Conservation (phyloP, 2,888 invertebrate genomes). For the Drosophila anomalata region DNA sequence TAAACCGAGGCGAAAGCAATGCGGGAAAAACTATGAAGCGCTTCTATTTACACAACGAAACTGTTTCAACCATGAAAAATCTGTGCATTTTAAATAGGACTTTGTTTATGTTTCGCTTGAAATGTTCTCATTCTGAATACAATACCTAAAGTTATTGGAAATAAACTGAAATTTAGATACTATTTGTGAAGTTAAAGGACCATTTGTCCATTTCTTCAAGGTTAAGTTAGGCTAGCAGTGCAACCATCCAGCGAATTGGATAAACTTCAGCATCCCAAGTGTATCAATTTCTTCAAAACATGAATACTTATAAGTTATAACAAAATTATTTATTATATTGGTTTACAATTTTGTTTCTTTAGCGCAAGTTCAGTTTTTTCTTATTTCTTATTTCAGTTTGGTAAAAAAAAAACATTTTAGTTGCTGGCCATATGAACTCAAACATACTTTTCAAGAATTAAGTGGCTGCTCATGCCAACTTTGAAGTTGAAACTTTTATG, state of each 20-base stretch:
- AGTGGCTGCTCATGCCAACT: constrained; percentile 25
- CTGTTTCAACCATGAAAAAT: not conserved
- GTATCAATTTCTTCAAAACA: too few relatives aligned
- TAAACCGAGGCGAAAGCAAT: constrained; percentile 11
- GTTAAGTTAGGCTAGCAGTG: too few relatives aligned
- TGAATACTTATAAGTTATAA: too few relatives aligned
- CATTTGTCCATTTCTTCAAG: too few relatives aligned
- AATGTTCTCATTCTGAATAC: not conserved
- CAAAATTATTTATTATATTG: too few relatives aligned
- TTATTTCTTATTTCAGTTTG: too few relatives aligned
- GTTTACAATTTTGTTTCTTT: not conserved
- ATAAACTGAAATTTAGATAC: not conserved
- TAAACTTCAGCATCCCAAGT: too few relatives aligned
- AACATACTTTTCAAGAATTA: constrained; percentile 11
- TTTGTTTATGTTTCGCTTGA: not conserved
- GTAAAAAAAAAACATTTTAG: not conserved
- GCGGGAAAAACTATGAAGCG: constrained; percentile 15
- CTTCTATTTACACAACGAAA: constrained; percentile 1
- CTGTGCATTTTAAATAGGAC: not conserved
- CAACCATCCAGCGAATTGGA: too few relatives aligned
- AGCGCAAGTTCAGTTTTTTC: too few relatives aligned
- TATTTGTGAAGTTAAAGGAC: not conserved
- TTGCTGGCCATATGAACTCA: not conserved
- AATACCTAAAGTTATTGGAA: not conserved
- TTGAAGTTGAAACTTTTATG: constrained; percentile 32